A percentile compares a stretch with the other conserved stretches of the same genome.
Evolutionary conservation across 2,888 invertebrate species (phyloP).

Genomic region (Troglohyphantes excavatus): DNA sequence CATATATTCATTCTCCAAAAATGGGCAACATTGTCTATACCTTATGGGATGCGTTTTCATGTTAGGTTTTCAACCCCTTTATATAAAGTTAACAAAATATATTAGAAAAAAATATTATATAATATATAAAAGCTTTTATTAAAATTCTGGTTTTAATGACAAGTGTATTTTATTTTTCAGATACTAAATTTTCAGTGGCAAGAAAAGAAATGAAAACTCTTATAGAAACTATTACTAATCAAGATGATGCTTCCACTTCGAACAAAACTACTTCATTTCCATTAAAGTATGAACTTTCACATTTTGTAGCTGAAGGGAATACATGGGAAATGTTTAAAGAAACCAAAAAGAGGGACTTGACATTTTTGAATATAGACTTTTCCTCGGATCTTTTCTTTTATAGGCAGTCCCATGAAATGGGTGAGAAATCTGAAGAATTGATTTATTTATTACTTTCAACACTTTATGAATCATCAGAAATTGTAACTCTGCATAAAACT

Average conservation of each 20-base stretch:
- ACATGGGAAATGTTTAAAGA: constrained; percentile 45
- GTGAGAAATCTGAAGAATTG: constrained; percentile 19
- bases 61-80: too few species aligned
- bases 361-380: constrained; percentile 48
- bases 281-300: constrained; percentile 12
- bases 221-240: neutral
- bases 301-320: constrained; percentile 38
- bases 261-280: constrained; percentile 47
- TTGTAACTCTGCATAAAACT: neutral
- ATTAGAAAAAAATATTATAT: too few species aligned
- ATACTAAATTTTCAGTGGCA: neutral
- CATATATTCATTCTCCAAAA: too few species aligned
- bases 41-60: too few species aligned
- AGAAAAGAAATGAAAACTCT: constrained; percentile 16
- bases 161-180: too few species aligned
- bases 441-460: constrained; percentile 43
- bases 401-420: neutral
- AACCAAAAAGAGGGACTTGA: constrained; percentile 37
- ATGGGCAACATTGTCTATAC: too few species aligned
- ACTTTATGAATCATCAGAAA: constrained; percentile 42
- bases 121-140: too few species aligned
- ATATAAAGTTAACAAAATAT: too few species aligned
- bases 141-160: too few species aligned
- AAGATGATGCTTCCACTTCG: neutral
- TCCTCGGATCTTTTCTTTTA: constrained; percentile 37